These are phyloP conservation scores for Ceratina japonica DNA, from an alignment of 1,140 invertebrate species.

Conservation along the genomic window DNA sequence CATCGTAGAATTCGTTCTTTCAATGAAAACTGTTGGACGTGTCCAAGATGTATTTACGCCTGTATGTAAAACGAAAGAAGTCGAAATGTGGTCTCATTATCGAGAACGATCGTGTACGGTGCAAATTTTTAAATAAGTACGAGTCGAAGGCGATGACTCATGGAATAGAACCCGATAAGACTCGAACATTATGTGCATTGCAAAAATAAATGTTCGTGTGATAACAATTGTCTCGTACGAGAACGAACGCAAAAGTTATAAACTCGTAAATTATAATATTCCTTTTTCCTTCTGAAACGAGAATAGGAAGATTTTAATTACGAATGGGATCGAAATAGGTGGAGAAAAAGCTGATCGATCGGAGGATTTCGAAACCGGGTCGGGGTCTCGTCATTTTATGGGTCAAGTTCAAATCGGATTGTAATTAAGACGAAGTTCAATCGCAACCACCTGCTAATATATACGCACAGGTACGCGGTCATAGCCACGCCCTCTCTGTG, in stretches of 20 bases:
- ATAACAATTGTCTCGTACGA: not conserved
- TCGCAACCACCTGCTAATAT: constrained; percentile 65
- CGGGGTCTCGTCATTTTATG: not conserved
- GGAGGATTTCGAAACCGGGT: not conserved
- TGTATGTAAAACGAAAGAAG: not conserved
- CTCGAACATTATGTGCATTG: constrained; percentile 9
- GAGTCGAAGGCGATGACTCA: constrained; percentile 32
- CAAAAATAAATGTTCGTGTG: not conserved
- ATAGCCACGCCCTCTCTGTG: constrained; percentile 69
- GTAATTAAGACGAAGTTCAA: not conserved
- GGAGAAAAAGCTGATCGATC: not conserved
- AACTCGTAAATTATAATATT: too few relatives aligned
- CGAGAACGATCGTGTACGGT: not conserved
- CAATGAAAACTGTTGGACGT: not conserved
- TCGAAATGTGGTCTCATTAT: not conserved
- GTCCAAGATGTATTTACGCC: not conserved
- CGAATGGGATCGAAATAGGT: too few relatives aligned
- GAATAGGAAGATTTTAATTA: too few relatives aligned
- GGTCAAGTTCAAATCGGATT: constrained; percentile 44
- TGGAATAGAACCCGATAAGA: constrained; percentile 36
- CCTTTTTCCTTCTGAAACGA: too few relatives aligned
- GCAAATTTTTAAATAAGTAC: constrained; percentile 5
- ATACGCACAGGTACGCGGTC: not conserved
- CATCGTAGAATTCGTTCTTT: not conserved
- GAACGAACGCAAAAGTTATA: not conserved